Conservation (phyloP, 2,113 vertebrate genomes). For the Amphilophus citrinellus region DNA sequence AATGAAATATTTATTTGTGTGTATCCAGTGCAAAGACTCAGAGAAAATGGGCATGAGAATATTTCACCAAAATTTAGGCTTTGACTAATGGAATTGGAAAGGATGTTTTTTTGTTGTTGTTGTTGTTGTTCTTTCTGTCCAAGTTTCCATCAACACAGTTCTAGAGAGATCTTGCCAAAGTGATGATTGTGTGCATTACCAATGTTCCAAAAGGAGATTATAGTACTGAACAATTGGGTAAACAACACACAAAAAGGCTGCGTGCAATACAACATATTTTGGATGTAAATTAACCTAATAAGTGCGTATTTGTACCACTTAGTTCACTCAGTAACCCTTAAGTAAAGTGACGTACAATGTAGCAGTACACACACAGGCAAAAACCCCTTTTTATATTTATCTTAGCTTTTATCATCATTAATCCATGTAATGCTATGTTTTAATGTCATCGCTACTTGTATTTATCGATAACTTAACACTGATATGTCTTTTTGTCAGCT, state of each 20-base stretch:
- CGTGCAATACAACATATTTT: constrained; percentile 20
- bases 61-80: constrained; percentile 43
- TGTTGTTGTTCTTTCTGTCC: constrained; percentile 24
- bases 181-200: constrained; percentile 20
- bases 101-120: not conserved
- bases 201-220: constrained; percentile 57
- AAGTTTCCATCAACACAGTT: constrained; percentile 42
- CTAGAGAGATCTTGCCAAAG: constrained; percentile 23
- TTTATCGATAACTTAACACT: not conserved
- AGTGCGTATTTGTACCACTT: not conserved
- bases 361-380: not conserved
- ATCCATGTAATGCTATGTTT: not conserved
- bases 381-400: not conserved
- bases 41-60: constrained; percentile 58
- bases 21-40: constrained; percentile 45
- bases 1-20: constrained; percentile 54
- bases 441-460: not conserved
- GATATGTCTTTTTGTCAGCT: not conserved
- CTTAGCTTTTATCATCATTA: not conserved
- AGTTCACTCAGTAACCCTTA: not conserved
- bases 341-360: constrained; percentile 4
- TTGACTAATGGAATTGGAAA: constrained; percentile 47
- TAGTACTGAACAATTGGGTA: constrained; percentile 44
- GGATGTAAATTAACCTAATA: constrained; percentile 18
- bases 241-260: constrained; percentile 48